Conservation (phyloP, 2,797 vertebrate species). For the Trachurus trachurus region DNA sequence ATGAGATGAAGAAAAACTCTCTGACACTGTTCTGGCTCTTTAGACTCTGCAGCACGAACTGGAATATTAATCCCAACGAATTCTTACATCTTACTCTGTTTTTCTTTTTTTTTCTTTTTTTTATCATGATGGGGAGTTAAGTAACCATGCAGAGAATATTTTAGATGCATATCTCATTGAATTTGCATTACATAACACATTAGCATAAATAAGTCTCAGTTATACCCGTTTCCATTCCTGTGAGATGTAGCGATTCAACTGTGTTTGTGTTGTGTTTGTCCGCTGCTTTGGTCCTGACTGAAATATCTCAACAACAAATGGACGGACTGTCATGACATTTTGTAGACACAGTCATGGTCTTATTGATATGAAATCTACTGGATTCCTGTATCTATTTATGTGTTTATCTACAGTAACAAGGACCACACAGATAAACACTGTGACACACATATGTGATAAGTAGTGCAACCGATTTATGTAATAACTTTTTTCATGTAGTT, state of each 20-base stretch:
- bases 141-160: constrained; percentile 57
- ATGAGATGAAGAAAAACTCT: constrained; percentile 70
- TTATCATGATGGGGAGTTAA: constrained; percentile 50
- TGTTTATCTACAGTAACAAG: not conserved
- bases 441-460: not conserved
- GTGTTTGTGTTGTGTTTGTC: constrained; percentile 5
- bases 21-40: constrained; percentile 69
- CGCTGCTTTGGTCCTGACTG: not conserved
- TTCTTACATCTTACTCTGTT: constrained; percentile 38
- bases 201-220: constrained; percentile 33
- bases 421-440: not conserved
- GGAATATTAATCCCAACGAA: constrained; percentile 64
- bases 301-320: not conserved
- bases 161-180: constrained; percentile 57
- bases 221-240: constrained; percentile 37
- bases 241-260: constrained; percentile 43
- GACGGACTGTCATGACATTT: not conserved
- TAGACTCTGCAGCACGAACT: constrained; percentile 51
- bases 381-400: not conserved
- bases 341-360: not conserved
- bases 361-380: not conserved
- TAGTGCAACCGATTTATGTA: not conserved
- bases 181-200: constrained; percentile 49
- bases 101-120: not conserved
- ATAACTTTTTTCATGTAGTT: no score